Evolutionary conservation across 2,797 vertebrate genomes (phyloP), one percentile per base, ranked within the genome.

Genomic region (Eidolon dupreanum): DNA sequence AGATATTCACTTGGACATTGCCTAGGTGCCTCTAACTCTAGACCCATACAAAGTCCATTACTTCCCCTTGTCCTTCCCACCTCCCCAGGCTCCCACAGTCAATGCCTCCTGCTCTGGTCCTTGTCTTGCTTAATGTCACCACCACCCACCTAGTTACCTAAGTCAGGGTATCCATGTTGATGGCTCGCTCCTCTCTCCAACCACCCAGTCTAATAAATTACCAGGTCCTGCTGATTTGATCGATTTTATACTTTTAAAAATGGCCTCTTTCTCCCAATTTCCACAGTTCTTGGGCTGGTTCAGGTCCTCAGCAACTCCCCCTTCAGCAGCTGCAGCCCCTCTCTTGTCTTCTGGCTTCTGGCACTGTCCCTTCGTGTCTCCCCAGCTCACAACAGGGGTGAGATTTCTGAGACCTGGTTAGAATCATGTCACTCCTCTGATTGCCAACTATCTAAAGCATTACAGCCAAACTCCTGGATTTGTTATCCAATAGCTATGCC

Each of bases 11-110:
- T 6, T 9, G 11, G 3, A 31, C 19, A 16, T 68, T 57, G 41
- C 49, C n/a, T 16, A 17, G 71, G 38, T 10, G 6, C 46, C n/a
- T 84, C 46, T 83, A 17, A 8, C 8, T 36, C 38, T 2, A 57
- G 71, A 19, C 9, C 8, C 41, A 9, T 1, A 28, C 5, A 0
- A 31, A 24, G n/a, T 26, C 43, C 3, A 1, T 73, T 8, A 2
- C 15, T 19, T 59, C 12, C 33, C 38, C 7, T 3, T 19, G 20
- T 51, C 68, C 63, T 16, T 49, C 46, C 49, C 2, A 13, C 43
- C 46, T 19, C 4, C 36, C 26, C 31, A 26, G 12, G 8, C 65
- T 75, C 46, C 33, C 9, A 5, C 6, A 26, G 9, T 73, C 43
- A 12, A 33, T 28, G 5, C n/a, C 6, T 53, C 3, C 0, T 1